Evolutionary conservation across 2,888 invertebrate genomes (phyloP).

Genomic region (Ophioninae sp.): DNA sequence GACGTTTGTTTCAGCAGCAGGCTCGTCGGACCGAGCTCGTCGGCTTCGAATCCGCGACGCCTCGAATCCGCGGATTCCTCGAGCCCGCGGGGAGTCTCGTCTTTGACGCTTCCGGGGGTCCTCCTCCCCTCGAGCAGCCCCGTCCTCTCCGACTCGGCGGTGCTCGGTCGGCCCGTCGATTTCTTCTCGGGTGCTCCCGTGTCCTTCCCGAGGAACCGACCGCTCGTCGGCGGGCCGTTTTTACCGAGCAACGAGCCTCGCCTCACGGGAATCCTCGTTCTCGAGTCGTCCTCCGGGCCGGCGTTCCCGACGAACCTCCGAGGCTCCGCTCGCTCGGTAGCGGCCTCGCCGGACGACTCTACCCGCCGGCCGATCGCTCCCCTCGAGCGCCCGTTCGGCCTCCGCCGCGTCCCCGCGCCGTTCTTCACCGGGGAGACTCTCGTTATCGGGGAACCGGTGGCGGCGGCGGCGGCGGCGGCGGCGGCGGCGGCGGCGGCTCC

Average conservation of each 20-base stretch:
- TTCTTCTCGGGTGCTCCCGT: no score
- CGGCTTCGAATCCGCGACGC: slow-evolving; percentile 53
- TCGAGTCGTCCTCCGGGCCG: slow-evolving; percentile 67
- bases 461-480: no score
- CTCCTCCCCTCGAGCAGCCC: no score
- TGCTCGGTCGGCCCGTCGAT: no score
- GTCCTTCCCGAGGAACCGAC: slow-evolving; percentile 47
- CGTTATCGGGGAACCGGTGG: slow-evolving; percentile 55
- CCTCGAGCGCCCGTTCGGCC: slow-evolving; percentile 51
- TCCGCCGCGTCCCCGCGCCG: slow-evolving; percentile 62
- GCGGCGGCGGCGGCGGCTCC: no score
- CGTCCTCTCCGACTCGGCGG: no score
- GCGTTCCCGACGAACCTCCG: slow-evolving; percentile 45
- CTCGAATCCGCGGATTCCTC: slow-evolving; percentile 28
- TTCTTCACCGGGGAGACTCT: slow-evolving; percentile 60
- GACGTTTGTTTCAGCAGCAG: slow-evolving; percentile 75
- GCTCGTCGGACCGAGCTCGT: slow-evolving; percentile 70
- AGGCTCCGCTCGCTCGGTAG: slow-evolving; percentile 9
- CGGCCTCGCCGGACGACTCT: slow-evolving; percentile 38
- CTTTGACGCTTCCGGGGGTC: no score
- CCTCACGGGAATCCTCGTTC: slow-evolving; percentile 77
- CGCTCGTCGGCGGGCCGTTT: slow-evolving; percentile 54
- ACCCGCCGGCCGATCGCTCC: slow-evolving; percentile 49
- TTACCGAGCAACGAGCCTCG: slow-evolving; percentile 66
- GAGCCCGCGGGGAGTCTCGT: no score